Evolutionary conservation across 2,888 invertebrate species (phyloP), one percentile per base, ranked within the genome.

Genomic region (Caenorhabditis sp.): DNA sequence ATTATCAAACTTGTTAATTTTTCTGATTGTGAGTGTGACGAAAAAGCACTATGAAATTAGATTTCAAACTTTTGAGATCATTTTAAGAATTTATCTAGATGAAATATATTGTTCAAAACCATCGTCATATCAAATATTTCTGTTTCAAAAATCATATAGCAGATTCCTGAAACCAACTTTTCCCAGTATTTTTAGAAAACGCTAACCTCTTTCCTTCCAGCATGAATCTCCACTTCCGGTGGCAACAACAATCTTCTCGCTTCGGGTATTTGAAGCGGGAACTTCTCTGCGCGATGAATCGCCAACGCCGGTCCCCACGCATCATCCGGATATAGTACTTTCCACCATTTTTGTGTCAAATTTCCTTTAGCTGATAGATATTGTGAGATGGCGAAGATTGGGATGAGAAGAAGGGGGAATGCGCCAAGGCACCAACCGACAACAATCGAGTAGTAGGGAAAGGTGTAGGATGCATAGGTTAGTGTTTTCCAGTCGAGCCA

Each of bases 331-430:
- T 84, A 83, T 57, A 88, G 59, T 21, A 88, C 72, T 23, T 74
- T 67, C 53, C 82, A 80, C 84, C 86, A 81, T 61, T 85, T 77
- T 84, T 87, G 81, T 4, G 82, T 75, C 50, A 86, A 71, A 21
- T 83, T 81, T 43, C 89, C 88, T 27, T 83, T 77, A 0, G 83
- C 82, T 21, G 64, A 62, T 54, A 75, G 78, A 36, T 91, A 83
- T 76, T 90, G 89, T 74, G 89, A 89, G 21, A 90, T 81, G 0
- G 92, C 90, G 27, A 92, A 92, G 1, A 91, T 87, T 0, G 93
- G 92, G 84, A 94, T 91, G 1, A 93, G 91, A 0, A 91, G 83
- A 1, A 94, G 89, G 0, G 93, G 93, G 1, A 92, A 89, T 1
- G 92, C 77, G 0, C 93, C 93, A 64, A 94, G 91, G 58, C 91